phyloP scores from a whole-genome alignment of 2,888 invertebrate genomes.

The Cantharis rustica region DNA sequence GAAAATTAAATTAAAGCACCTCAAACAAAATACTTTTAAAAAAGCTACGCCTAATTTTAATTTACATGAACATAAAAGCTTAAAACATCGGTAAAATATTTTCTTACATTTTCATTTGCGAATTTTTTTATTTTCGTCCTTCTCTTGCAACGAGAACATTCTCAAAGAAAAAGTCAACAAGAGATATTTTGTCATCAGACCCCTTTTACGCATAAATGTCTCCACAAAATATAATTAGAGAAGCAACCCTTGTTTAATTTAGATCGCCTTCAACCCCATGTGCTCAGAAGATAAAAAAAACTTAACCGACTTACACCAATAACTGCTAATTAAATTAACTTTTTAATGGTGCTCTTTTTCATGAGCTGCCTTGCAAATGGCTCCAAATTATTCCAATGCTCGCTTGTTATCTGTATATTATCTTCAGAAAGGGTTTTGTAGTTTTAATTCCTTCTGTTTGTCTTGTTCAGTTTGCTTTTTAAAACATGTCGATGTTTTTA shows the following conservation, averaged over 20 bases:
- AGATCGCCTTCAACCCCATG: constrained; percentile 41
- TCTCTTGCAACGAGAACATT: background rate
- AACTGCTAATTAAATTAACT: constrained; percentile 54
- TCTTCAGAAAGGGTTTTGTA: constrained; percentile 49
- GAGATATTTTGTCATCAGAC: constrained; percentile 45
- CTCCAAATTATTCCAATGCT: constrained; percentile 45
- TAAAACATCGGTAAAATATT: background rate
- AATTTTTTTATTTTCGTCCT: constrained; percentile 1
- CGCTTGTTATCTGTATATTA: constrained; percentile 49
- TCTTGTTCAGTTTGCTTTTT: constrained; percentile 35
- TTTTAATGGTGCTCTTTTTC: constrained; percentile 50
- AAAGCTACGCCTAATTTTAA: constrained; percentile 27
- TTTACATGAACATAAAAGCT: constrained; percentile 29
- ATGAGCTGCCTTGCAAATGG: constrained; percentile 42
- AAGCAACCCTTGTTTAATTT: constrained; percentile 42
- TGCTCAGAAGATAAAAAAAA: constrained; percentile 44
- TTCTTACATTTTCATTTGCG: background rate
- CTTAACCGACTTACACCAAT: constrained; percentile 50
- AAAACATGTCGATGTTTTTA: background rate
- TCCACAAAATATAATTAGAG: constrained; percentile 47
- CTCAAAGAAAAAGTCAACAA: constrained; percentile 36
- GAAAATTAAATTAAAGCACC: constrained; percentile 3
- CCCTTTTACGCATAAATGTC: constrained; percentile 45
- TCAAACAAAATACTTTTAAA: constrained; percentile 18
- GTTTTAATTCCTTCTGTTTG: constrained; percentile 48